Evolutionary conservation across 2,113 vertebrate genomes (phyloP).

Genomic region (Aphelocoma coerulescens): DNA sequence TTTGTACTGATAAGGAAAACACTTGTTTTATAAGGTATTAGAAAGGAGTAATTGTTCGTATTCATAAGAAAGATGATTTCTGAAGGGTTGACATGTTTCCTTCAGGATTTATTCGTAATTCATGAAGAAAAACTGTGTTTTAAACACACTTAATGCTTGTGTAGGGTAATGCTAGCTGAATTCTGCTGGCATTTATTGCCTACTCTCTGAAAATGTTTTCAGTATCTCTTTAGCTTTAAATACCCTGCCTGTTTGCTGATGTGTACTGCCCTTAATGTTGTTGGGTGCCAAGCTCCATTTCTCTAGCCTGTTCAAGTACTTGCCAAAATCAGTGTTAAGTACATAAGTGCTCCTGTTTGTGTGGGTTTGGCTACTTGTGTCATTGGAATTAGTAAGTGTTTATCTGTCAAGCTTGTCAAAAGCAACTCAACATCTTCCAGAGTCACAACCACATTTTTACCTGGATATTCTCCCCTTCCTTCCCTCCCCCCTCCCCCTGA

Average conservation of each 20-base stretch:
- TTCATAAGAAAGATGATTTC: neutral
- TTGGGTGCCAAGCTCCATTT: neutral
- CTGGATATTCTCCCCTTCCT: neutral
- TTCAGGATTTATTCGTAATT: neutral
- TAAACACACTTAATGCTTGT: neutral
- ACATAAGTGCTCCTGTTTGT: neutral
- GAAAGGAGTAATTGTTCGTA: neutral
- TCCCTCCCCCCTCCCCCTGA: fast-evolving
- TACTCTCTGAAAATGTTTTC: neutral
- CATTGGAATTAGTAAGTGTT: neutral
- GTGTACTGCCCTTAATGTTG: neutral
- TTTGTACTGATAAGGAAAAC: neutral
- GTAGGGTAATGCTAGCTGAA: neutral
- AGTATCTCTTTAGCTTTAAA: neutral
- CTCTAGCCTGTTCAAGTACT: neutral
- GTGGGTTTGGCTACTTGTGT: neutral
- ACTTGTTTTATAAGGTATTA: neutral
- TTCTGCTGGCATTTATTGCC: neutral
- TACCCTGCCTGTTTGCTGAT: neutral
- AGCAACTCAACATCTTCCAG: neutral
- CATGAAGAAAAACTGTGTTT: neutral
- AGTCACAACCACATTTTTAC: neutral
- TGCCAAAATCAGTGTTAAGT: neutral
- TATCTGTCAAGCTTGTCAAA: neutral
- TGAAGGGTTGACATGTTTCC: neutral